A percentile compares a stretch with the other conserved stretches of the same genome.
phyloP scores from a whole-genome alignment of 2,888 invertebrate genomes.

The Tiphia femorata region DNA sequence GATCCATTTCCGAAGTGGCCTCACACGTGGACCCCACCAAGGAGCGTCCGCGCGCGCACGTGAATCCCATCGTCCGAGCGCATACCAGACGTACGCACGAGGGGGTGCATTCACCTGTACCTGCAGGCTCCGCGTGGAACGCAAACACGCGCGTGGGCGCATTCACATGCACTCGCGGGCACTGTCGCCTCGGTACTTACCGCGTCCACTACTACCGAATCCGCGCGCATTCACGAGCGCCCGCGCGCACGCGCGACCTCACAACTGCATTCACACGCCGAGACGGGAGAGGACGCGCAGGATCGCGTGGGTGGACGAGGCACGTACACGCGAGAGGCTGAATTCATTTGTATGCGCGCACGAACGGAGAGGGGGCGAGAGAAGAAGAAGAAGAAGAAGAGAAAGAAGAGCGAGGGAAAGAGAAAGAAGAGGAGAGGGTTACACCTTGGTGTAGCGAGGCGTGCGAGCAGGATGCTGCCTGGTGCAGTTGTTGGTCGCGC shows the following conservation, averaged over 20 bases:
- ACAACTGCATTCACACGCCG: no score
- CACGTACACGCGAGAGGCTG: no score
- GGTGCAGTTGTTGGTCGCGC: slow-evolving; percentile 13
- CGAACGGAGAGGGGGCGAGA: background rate
- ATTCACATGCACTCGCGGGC: slow-evolving; percentile 3
- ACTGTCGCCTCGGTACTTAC: background rate
- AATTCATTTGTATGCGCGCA: slow-evolving; percentile 1
- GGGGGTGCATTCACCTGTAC: background rate
- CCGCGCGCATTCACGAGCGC: background rate
- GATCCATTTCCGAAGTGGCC: no score
- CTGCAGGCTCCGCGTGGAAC: slow-evolving; percentile 13
- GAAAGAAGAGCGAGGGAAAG: background rate
- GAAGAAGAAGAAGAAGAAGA: background rate
- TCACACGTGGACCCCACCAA: no score
- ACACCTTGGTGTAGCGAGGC: slow-evolving; percentile 32
- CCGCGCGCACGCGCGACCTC: background rate
- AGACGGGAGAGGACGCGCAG: no score
- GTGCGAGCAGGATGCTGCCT: slow-evolving; percentile 38
- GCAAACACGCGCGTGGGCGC: slow-evolving; percentile 6
- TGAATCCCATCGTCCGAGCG: background rate
- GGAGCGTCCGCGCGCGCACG: background rate
- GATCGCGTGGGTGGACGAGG: no score
- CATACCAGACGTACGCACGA: background rate
- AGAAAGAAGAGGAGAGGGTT: background rate
- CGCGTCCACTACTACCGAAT: background rate